Evolutionary conservation across 2,888 invertebrate genomes (phyloP), one percentile per base, ranked within the genome.

Genomic region (Drosophila tanythrix): DNA sequence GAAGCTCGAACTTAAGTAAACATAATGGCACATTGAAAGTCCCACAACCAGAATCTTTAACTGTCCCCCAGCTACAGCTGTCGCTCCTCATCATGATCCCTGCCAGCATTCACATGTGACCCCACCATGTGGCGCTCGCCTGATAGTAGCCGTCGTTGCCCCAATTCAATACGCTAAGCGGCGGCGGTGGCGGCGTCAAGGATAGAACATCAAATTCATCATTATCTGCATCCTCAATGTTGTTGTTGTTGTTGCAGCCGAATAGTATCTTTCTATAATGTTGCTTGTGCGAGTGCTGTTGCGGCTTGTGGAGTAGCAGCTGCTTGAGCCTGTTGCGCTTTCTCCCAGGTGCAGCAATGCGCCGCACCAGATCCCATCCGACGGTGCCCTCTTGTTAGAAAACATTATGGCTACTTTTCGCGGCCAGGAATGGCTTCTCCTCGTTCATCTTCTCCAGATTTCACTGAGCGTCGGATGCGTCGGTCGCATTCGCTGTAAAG

Each of bases 401-500:
- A 92, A 86, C 90, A 68, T 89, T 83, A 68, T 87, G 85, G 69
- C 89, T 88, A 55, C 81, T 91, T 57, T 91, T 92, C 8, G 70
- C 65, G 50, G 81, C 88, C 76, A 93, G 77, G 74, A 95, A 95
- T 27, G 96, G 96, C 89, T 96, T 96, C 74, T 95, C 95, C 80
- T 96, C 96, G 83, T 95, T 95, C 89, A 96, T 96, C 90, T 96
- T 96, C 91, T 96, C 96, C 31, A 96, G 93, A 92, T 96, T 96
- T 0, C 97, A 29, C 96, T 96, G 6, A 97, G 92, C 21, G 97
- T 97, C 1, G 96, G 96, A 92, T 97, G 97, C 7, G 97, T 97
- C 77, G 97, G 94, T 91, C 97, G 95, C 89, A 97, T 94, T 84
- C 98, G 94, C 91, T 97, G n/a, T 97, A 94, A 98, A 98, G 95